phyloP scores from a whole-genome alignment of 2,888 invertebrate genomes.

The Acronicta alni region DNA sequence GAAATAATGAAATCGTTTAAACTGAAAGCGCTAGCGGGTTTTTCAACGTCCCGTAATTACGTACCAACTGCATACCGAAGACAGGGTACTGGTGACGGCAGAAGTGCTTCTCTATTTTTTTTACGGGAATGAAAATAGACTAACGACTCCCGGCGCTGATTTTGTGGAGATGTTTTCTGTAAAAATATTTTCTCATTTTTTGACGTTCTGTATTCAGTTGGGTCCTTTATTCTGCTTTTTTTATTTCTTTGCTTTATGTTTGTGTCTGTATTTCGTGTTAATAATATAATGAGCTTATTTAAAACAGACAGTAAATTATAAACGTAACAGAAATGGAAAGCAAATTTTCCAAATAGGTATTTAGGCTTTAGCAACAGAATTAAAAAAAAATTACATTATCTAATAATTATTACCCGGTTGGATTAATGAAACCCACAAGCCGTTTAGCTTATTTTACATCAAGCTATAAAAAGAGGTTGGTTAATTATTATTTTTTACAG shows the following conservation, averaged over 20 bases:
- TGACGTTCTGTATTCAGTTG: conserved; percentile 14
- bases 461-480: too few species aligned
- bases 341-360: too few species aligned
- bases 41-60: conserved; percentile 59
- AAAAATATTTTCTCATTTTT: conserved; percentile 16
- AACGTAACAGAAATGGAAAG: too few species aligned
- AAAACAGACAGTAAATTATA: too few species aligned
- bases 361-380: too few species aligned
- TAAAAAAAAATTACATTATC: too few species aligned
- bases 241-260: conserved; percentile 2
- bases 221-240: neutral
- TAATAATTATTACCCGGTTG: too few species aligned
- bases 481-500: too few species aligned
- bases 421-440: too few species aligned
- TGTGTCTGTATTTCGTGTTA: neutral
- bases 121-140: conserved; percentile 42
- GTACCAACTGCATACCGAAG: conserved; percentile 58
- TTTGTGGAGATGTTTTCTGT: conserved; percentile 33
- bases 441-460: too few species aligned
- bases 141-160: conserved; percentile 44
- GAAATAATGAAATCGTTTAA: conserved; percentile 61
- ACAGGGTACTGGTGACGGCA: conserved; percentile 54
- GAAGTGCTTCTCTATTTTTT: conserved; percentile 52
- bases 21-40: conserved; percentile 61
- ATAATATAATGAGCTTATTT: too few species aligned